Evolutionary conservation across 64 coral and sea anemone genomes (phyloP).

Genomic region (Actinia tenebrosa): DNA sequence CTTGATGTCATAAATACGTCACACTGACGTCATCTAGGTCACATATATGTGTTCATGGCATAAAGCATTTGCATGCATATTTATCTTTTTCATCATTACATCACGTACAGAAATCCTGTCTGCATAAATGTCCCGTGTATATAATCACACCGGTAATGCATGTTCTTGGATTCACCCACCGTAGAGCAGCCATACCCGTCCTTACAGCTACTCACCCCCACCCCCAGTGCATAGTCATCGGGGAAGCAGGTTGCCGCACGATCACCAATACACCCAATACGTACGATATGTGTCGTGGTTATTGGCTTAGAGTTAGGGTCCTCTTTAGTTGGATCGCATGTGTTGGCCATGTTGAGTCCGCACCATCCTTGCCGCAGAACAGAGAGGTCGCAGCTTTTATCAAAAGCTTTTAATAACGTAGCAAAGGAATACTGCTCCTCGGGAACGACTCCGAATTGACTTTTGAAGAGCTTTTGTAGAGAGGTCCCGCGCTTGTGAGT

Average conservation of each 20-base stretch:
- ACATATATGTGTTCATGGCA: not conserved
- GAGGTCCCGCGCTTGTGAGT: conserved; percentile 71
- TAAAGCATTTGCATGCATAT: not conserved
- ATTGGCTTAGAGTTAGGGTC: conserved; percentile 67
- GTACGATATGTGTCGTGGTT: conserved; percentile 70
- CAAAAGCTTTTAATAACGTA: conserved; percentile 77
- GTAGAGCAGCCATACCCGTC: conserved; percentile 75
- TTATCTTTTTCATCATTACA: conserved; percentile 19
- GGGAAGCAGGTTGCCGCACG: conserved; percentile 75
- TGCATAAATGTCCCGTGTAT: conserved; percentile 87
- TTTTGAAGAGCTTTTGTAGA: conserved; percentile 71
- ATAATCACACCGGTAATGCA: conserved; percentile 91
- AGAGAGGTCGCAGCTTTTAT: conserved; percentile 84
- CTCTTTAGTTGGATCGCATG: conserved; percentile 64
- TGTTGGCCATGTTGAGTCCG: conserved; percentile 78
- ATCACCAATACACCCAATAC: conserved; percentile 90
- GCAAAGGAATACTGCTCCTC: conserved; percentile 86
- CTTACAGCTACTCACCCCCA: conserved; percentile 89
- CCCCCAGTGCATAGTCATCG: conserved; percentile 87
- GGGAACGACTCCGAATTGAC: conserved; percentile 69
- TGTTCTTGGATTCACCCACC: conserved; percentile 80
- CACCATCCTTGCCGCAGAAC: conserved; percentile 87
- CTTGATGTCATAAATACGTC: too few relatives aligned
- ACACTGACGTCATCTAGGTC: not conserved
- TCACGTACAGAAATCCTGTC: conserved; percentile 73